Base-by-base conservation (phyloP, 2,113 vertebrate genomes). In the Psophia crepitans region DNA sequence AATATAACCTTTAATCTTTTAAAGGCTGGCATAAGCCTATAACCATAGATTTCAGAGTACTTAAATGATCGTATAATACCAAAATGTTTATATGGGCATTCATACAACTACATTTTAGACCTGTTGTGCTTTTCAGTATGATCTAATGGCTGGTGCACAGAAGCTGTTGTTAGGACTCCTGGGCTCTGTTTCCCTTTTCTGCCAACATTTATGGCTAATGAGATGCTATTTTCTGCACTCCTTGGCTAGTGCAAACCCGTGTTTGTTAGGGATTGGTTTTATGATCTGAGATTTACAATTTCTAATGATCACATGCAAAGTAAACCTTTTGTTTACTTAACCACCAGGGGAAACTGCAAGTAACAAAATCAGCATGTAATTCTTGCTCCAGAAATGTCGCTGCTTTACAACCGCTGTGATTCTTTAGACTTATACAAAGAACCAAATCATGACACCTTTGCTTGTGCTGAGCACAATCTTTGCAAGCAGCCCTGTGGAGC, bases 291-390 rank as follows among this genome's bases (percentile, higher is more conserved):
- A 85, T 92, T 95, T 94, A 76, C 53, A 57, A 84, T 93, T 97
- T 93, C 84, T 91, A 94, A 85, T 24, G 53, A 89, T 58, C 53
- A 43, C 57, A 54, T 60, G 70, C 66, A 91, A 95, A 89, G 87
- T 61, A 92, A 96, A 95, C 57, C 94, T 87, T 84, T 94, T 82
- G 91, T 91, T 95, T 86, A 73, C 44, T 87, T 74, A 87, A 51
- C 49, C 44, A 43, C 54, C 26, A 23, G 26, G 41, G 86, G 68
- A 91, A 68, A 89, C 8, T 24, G 14, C 35, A 24, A 41, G n/a
- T 57, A 79, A 87, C 44, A 84, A 93, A 93, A 93, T 48, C 92
- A 79, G 44, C 92, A 57, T 63, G 61, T 60, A 84, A 84, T 95
- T 92, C 88, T 93, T 2, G 4, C 89, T 75, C 24, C 80, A 89